These are phyloP conservation scores for Calameuta pallipes DNA, from an alignment of 2,888 invertebrate species.

Conservation along the genomic window DNA sequence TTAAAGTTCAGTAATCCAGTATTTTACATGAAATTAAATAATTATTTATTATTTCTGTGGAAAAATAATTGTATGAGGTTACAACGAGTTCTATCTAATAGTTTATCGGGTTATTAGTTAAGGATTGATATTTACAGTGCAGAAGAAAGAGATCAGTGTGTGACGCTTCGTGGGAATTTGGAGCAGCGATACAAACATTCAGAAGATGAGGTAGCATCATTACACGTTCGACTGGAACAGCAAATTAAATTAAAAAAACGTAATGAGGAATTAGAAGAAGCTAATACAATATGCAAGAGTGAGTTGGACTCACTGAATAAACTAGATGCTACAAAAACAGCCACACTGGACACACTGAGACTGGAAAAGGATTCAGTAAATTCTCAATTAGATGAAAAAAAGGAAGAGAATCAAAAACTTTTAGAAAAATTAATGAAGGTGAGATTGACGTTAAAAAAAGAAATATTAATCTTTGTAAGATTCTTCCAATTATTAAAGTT, in stretches of 20 bases:
- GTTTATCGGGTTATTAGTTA: not conserved
- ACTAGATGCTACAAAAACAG: constrained; percentile 48
- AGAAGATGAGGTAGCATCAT: constrained; percentile 47
- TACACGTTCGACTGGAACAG: constrained; percentile 54
- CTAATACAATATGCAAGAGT: constrained; percentile 51
- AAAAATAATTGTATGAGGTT: not conserved
- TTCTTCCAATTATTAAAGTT: not conserved
- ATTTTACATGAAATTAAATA: not conserved
- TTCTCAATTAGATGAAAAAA: constrained; percentile 40
- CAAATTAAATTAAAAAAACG: constrained; percentile 44
- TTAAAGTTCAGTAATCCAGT: not conserved
- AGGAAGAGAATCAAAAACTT: constrained; percentile 51
- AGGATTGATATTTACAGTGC: constrained; percentile 43
- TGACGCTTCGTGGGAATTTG: constrained; percentile 46
- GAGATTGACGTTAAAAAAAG: not conserved
- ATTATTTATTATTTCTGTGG: not conserved
- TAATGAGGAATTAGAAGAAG: constrained; percentile 48
- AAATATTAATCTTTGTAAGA: not conserved
- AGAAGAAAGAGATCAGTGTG: constrained; percentile 60
- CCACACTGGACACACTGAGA: constrained; percentile 52
- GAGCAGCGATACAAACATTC: constrained; percentile 48
- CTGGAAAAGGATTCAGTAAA: constrained; percentile 50
- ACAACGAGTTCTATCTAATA: not conserved
- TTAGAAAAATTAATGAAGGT: constrained; percentile 51
- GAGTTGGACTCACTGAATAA: constrained; percentile 56